These are phyloP conservation scores for Drosophila teissieri DNA, from an alignment of 1,140 invertebrate species.

Conservation along the genomic window DNA sequence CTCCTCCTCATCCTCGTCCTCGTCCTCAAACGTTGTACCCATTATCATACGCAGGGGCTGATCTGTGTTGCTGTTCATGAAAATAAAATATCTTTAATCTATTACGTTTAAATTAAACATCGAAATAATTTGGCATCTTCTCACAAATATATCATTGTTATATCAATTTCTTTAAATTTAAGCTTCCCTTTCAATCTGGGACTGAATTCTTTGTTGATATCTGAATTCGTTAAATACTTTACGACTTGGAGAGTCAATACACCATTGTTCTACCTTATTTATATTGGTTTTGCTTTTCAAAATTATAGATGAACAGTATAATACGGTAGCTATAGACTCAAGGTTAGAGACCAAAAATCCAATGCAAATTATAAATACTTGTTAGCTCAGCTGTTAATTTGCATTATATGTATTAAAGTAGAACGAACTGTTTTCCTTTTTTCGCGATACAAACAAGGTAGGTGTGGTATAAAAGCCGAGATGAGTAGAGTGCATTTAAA, in stretches of 20 bases:
- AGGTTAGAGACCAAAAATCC: slow-evolving; percentile 17
- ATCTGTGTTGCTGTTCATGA: not conserved
- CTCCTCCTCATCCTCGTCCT: slow-evolving; percentile 26
- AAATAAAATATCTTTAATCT: not conserved
- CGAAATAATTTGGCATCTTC: too few species aligned
- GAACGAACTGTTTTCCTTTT: slow-evolving; percentile 17
- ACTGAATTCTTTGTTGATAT: too few species aligned
- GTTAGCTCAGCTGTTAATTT: slow-evolving; percentile 17
- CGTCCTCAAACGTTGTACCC: slow-evolving; percentile 32
- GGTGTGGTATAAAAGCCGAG: slow-evolving; percentile 29
- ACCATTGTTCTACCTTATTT: not conserved
- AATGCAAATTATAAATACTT: slow-evolving; percentile 28
- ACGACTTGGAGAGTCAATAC: not conserved
- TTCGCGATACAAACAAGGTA: slow-evolving; percentile 34
- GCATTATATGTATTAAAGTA: slow-evolving; percentile 17
- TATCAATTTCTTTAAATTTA: too few species aligned
- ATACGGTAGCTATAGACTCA: not conserved
- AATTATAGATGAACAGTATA: slow-evolving; percentile 6
- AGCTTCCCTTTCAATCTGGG: too few species aligned
- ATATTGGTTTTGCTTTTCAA: not conserved
- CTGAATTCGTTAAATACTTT: too few species aligned
- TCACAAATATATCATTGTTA: too few species aligned
- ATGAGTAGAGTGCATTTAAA: slow-evolving; percentile 3
- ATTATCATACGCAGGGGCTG: slow-evolving; percentile 53
- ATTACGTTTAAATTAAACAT: too few species aligned